These are phyloP conservation scores for Acanthornis magna DNA, from an alignment of 2,797 vertebrate genomes.

Conservation along the genomic window DNA sequence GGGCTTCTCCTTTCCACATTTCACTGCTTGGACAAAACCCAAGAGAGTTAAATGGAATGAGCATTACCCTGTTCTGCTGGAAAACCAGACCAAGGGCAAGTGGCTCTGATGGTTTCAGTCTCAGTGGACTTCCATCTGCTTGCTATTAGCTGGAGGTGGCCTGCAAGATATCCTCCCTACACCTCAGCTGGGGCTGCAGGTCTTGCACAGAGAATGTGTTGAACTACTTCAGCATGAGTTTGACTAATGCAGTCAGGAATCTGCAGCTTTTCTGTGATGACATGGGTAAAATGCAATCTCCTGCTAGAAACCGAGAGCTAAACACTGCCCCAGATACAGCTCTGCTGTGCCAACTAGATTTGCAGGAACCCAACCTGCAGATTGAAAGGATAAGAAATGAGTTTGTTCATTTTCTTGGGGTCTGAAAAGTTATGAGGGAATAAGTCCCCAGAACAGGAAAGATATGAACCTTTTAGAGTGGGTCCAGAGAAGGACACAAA, in stretches of 20 bases:
- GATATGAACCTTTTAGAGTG: background rate
- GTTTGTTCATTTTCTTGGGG: background rate
- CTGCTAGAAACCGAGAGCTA: background rate
- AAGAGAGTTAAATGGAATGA: background rate
- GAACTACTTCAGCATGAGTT: background rate
- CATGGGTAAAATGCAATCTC: background rate
- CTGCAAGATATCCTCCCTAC: background rate
- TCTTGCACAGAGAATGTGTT: background rate
- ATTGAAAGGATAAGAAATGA: background rate
- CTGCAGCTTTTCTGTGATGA: background rate
- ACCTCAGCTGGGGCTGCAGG: background rate
- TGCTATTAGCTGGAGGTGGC: background rate
- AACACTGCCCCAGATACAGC: background rate
- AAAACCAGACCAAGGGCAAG: background rate
- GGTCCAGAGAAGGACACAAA: background rate
- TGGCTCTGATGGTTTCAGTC: background rate
- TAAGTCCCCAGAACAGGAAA: background rate
- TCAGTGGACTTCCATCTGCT: background rate
- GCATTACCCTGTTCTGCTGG: background rate
- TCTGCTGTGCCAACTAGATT: background rate
- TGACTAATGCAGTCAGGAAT: background rate
- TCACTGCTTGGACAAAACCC: background rate
- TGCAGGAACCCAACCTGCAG: accelerated
- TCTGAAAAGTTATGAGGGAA: background rate
- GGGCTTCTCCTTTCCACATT: background rate